A percentile compares a stretch with the other conserved stretches of the same genome.
These are phyloP conservation scores for Muricea muricata DNA, from an alignment of 92 coral and sea anemone genomes.

Conservation along the genomic window DNA sequence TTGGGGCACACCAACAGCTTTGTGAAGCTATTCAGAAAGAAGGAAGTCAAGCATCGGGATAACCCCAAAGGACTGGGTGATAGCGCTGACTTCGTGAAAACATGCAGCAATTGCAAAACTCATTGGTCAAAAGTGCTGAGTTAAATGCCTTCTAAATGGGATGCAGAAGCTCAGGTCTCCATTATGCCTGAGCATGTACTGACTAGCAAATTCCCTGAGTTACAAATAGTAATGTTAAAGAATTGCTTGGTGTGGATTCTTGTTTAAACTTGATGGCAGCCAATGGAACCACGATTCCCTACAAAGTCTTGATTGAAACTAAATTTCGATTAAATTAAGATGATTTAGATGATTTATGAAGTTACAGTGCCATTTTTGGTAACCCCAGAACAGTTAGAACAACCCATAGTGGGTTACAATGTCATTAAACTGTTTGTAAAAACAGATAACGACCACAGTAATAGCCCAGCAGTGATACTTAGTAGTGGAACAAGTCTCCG, in stretches of 20 bases:
- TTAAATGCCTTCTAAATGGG: slow-evolving; percentile 65
- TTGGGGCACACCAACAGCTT: slow-evolving; percentile 54
- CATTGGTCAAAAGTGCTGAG: slow-evolving; percentile 60
- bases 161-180: slow-evolving; percentile 76
- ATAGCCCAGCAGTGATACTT: slow-evolving; percentile 27
- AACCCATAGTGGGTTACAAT: slow-evolving; percentile 76
- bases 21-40: slow-evolving; percentile 64
- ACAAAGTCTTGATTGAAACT: slow-evolving; percentile 74
- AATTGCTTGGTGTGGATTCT: slow-evolving; percentile 57
- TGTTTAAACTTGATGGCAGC: slow-evolving; percentile 62
- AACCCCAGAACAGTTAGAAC: slow-evolving; percentile 67
- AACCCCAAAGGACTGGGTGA: slow-evolving; percentile 57
- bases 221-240: slow-evolving; percentile 44
- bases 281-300: slow-evolving; percentile 73
- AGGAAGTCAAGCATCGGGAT: neutral
- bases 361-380: slow-evolving; percentile 69
- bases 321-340: slow-evolving; percentile 49
- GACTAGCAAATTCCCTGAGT: slow-evolving; percentile 40
- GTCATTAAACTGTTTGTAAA: slow-evolving; percentile 70
- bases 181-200: slow-evolving; percentile 53
- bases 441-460: slow-evolving; percentile 37
- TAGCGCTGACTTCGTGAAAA: slow-evolving; percentile 47
- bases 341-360: slow-evolving; percentile 50
- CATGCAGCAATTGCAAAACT: slow-evolving; percentile 56
- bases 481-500: neutral